Evolutionary conservation across 2,113 vertebrate species (phyloP), one percentile per base, ranked within the genome.

Genomic region (Triplophysa rosa): DNA sequence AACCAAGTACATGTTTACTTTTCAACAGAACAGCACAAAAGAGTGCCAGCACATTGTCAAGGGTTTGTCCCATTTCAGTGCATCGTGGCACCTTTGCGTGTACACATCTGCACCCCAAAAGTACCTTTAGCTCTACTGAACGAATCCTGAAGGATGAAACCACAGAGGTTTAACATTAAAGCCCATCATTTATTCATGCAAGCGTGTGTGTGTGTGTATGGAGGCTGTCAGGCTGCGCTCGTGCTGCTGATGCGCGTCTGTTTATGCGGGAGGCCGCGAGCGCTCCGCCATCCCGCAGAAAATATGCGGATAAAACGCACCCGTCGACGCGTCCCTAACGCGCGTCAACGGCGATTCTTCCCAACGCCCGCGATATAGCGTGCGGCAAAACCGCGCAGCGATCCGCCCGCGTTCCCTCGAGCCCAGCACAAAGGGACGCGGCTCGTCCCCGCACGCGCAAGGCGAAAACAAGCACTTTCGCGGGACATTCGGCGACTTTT

Each of bases 381-480:
- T 8, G 52, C 6, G 21, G 26, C 6, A 6, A 65, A 52, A 65
- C 3, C 26, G 21, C 2, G 62, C 26, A 33, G 8, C 13, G 61
- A 77, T 65, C 49, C 42, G 2, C 42, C 42, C 62, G 1, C 49
- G 74, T 54, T 16, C 42, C 52, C 42, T 59, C 49, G 61, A 29
- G 56, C 71, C 42, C 71, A 56, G 71, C 74, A 77, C 70, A 79
- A 73, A 83, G 77, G 68, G 62, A 75, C 61, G 52, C 42, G 81
- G 68, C 76, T 82, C 62, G 68, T 82, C 76, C 81, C 65, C 71
- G 81, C 68, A 70, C 76, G 37, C 68, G 16, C 54, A 37, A 61
- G 68, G 56, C 17, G 23, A 74, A 76, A 80, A 68, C 77, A 80
- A 76, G n/a, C 77, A 75, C 65, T 79, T 83, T 83, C 65, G 21